Evolutionary conservation across 2,888 invertebrate species (phyloP), one percentile per base, ranked within the genome.

Genomic region (Lepidonotus clava): DNA sequence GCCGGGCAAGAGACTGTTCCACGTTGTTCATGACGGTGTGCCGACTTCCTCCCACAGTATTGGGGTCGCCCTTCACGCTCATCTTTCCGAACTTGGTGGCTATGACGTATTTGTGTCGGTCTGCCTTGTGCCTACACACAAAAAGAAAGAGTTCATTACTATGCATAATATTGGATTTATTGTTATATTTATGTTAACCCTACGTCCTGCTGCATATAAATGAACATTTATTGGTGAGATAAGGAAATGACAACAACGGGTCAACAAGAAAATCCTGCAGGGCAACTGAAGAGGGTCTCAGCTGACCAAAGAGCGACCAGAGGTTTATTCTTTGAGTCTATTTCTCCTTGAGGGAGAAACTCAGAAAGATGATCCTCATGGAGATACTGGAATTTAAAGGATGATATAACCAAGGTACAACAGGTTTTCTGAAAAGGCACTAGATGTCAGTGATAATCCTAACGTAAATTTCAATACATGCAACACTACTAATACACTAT

Each of bases 41-140:
- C 46, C 92, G 88, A 85, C 91, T 90, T 32, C 91, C 88, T 5
- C 92, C 92, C 11, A 86, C 84, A 6, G 87, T 87, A 85, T 93
- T 92, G 8, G 88, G 86, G 41, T 89, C 84, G 0, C 56, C 21
- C 41, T 66, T 51, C 34, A 89, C 89, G 83, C 89, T 32, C 34
- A 32, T 34, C 51, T 53, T 80, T 11, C 88, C 71, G 18, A 83
- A 84, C 53, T 89, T 89, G 0, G 89, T 89, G 8, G 89, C 89
- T 11, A 89, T 46, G 1, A 89, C 66, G 21, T 86, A 53, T 38
- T 84, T 86, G 8, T 86, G 51, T n/a, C 88, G 38, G 5, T 32
- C n/a, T 2, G 21, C 41, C 66, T 66, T 66, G 61, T 28, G 36
- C 56, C 71, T 71, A 38, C 0, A 71, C 8, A 36, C 11, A 61